These are phyloP conservation scores for Syngnathus scovelli DNA, from an alignment of 2,113 vertebrate species.

Conservation along the genomic window DNA sequence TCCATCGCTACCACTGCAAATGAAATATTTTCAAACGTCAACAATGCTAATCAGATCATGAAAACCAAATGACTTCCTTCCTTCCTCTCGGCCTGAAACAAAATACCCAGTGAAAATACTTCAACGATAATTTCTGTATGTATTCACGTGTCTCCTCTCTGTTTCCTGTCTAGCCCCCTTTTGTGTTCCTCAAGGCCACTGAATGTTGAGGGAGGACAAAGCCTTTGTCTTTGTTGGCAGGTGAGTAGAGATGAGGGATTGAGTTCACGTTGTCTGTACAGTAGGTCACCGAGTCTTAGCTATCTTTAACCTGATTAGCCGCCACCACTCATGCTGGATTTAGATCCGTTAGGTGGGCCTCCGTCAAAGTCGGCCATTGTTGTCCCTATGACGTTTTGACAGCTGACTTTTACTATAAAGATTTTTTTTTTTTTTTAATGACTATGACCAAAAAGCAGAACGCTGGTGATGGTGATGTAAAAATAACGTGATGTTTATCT, in stretches of 20 bases:
- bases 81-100: neutral
- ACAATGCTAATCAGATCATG: neutral
- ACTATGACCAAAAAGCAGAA: neutral
- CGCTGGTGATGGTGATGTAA: neutral
- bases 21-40: neutral
- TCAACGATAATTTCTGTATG: too few species aligned
- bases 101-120: neutral
- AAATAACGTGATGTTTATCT: too few species aligned
- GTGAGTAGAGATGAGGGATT: constrained; percentile 37
- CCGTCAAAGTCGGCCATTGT: neutral
- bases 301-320: constrained; percentile 56
- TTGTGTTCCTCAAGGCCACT: neutral
- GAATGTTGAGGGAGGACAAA: neutral
- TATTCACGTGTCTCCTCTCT: neutral
- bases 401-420: neutral
- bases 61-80: neutral
- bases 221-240: neutral
- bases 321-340: constrained; percentile 13
- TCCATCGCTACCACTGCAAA: neutral
- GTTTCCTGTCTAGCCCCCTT: neutral
- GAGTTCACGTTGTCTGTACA: constrained; percentile 50
- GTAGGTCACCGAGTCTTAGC: constrained; percentile 39
- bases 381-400: neutral
- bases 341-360: constrained; percentile 1
- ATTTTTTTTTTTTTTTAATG: too few species aligned